Evolutionary conservation across 2,113 vertebrate genomes (phyloP).

Genomic region (Plecotus auritus): DNA sequence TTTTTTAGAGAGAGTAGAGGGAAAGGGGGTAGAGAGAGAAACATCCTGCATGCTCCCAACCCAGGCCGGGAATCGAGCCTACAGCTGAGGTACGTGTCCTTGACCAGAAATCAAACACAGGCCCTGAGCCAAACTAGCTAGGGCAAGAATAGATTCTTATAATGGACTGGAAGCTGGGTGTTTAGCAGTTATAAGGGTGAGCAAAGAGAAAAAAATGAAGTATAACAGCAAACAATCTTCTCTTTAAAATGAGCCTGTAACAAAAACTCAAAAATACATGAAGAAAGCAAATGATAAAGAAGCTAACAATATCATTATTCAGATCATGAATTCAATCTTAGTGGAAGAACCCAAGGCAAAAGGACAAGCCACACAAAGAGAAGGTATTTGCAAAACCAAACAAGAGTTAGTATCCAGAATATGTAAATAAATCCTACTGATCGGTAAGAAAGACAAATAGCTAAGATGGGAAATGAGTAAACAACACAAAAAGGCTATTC

Average conservation of each 20-base stretch:
- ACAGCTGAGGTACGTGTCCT: too few species aligned
- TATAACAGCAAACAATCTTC: background rate
- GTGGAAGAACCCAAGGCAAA: background rate
- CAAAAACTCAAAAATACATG: background rate
- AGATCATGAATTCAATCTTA: background rate
- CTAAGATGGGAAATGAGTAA: conserved; percentile 2
- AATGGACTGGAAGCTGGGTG: background rate
- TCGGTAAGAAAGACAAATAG: conserved; percentile 32
- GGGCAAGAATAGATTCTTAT: background rate
- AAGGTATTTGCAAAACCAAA: conserved; percentile 4
- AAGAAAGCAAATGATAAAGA: conserved; percentile 19
- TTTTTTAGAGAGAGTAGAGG: too few species aligned
- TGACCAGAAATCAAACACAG: too few species aligned
- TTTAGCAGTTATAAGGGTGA: background rate
- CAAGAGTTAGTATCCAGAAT: conserved; percentile 22
- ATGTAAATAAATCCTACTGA: background rate
- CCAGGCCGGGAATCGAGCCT: too few species aligned
- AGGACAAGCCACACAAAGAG: background rate
- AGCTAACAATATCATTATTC: background rate
- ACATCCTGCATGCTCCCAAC: too few species aligned
- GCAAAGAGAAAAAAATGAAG: background rate
- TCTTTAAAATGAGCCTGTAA: background rate
- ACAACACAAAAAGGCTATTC: background rate
- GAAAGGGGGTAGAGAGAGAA: too few species aligned
- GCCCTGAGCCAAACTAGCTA: too few species aligned